These are phyloP conservation scores for Pollicipes pollicipes DNA, from an alignment of 1,140 invertebrate genomes.

Conservation along the genomic window DNA sequence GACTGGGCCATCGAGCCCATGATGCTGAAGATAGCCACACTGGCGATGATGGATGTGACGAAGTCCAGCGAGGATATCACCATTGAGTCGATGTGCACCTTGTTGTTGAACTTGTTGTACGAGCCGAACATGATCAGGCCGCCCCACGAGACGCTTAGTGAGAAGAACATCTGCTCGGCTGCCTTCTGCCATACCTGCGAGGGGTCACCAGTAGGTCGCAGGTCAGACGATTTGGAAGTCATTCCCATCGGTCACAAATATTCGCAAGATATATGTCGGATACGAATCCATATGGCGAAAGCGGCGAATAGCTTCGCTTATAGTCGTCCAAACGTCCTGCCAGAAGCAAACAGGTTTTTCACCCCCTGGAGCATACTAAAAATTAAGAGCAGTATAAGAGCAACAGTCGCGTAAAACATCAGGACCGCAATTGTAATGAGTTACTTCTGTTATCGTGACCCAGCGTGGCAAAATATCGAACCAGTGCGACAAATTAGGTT, in stretches of 20 bases:
- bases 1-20: no score
- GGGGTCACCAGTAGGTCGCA: not conserved
- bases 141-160: conserved; percentile 31
- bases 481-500: not conserved
- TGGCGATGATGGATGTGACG: conserved; percentile 28
- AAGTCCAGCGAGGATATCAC: conserved; percentile 27
- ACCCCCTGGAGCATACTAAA: no score
- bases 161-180: conserved; percentile 37
- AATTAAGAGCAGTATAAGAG: no score
- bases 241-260: no score
- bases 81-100: conserved; percentile 29
- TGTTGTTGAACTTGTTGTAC: conserved; percentile 30
- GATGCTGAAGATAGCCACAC: conserved; percentile 28
- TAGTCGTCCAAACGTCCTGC: no score
- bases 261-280: no score
- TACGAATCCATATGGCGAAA: no score
- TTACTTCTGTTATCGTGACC: conserved; percentile 26
- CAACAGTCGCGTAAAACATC: no score
- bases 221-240: not conserved
- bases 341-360: no score
- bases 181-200: not conserved
- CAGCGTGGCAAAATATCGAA: not conserved
- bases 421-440: conserved; percentile 13
- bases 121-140: conserved; percentile 35
- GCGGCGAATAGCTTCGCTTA: no score